Percentiles rank a stretch among this genome's conserved stretches.
These are phyloP conservation scores for Lanistes nyassanus DNA, from an alignment of 1,140 invertebrate species.

Conservation along the genomic window DNA sequence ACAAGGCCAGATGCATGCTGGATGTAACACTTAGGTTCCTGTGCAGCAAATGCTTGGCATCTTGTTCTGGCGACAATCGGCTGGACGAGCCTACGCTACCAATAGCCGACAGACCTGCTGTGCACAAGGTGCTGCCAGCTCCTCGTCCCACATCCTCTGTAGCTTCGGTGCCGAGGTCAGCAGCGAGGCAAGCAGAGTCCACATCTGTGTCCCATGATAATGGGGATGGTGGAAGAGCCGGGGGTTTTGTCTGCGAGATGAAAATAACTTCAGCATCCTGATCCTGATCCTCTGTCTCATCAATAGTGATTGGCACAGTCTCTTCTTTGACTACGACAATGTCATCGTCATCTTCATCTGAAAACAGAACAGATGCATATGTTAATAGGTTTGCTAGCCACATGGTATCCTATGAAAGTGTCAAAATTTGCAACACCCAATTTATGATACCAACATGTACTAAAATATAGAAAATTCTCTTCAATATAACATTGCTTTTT, in stretches of 20 bases:
- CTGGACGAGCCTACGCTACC: background rate
- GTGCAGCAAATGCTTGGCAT: background rate
- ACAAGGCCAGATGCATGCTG: background rate
- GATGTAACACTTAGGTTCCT: background rate
- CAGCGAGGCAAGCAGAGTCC: background rate
- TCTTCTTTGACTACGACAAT: conserved; percentile 30
- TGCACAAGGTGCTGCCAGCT: background rate
- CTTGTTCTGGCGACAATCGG: background rate
- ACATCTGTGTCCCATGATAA: background rate
- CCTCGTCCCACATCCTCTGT: background rate
- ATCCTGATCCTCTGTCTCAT: conserved; percentile 10
- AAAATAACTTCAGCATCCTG: conserved; percentile 33
- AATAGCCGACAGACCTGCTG: background rate
- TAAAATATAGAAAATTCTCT: background rate
- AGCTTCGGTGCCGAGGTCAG: background rate
- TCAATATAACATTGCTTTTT: background rate
- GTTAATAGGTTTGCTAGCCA: background rate
- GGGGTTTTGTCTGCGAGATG: conserved; percentile 8
- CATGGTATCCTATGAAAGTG: background rate
- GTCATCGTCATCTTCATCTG: conserved; percentile 38
- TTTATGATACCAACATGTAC: too few species aligned
- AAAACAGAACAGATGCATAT: conserved; percentile 1
- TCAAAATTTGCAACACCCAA: background rate
- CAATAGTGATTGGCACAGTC: conserved; percentile 10
- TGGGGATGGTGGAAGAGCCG: background rate